phyloP scores from a whole-genome alignment of 2,113 vertebrate species.

The Strigops habroptila region DNA sequence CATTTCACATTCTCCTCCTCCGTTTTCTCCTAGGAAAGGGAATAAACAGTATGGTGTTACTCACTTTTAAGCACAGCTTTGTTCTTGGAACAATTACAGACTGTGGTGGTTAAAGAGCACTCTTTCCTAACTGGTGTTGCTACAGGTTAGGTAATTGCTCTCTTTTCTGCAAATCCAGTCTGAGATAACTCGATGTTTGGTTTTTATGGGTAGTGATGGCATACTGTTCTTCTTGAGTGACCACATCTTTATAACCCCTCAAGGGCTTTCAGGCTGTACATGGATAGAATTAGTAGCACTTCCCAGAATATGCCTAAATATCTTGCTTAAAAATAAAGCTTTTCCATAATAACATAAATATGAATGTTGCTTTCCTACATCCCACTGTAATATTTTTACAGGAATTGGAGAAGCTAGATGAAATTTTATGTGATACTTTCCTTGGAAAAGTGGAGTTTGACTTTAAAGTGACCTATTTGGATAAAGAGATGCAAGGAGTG shows the following conservation, averaged over 20 bases:
- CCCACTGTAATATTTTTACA: background rate
- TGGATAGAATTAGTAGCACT: background rate
- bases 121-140: background rate
- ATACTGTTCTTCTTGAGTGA: background rate
- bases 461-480: background rate
- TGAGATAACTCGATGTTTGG: background rate
- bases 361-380: background rate
- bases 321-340: background rate
- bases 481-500: background rate
- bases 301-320: background rate
- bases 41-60: background rate
- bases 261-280: background rate
- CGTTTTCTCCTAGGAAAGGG: background rate
- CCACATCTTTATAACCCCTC: background rate
- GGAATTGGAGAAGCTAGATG: background rate
- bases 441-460: background rate
- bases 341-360: background rate
- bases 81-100: background rate
- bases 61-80: background rate
- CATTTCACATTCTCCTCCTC: background rate
- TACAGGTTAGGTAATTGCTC: background rate
- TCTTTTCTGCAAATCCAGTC: background rate
- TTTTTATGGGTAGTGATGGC: background rate
- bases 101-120: background rate
- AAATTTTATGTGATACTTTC: background rate